phyloP scores from a whole-genome alignment of 2,113 vertebrate genomes.

The Colinus virginianus region DNA sequence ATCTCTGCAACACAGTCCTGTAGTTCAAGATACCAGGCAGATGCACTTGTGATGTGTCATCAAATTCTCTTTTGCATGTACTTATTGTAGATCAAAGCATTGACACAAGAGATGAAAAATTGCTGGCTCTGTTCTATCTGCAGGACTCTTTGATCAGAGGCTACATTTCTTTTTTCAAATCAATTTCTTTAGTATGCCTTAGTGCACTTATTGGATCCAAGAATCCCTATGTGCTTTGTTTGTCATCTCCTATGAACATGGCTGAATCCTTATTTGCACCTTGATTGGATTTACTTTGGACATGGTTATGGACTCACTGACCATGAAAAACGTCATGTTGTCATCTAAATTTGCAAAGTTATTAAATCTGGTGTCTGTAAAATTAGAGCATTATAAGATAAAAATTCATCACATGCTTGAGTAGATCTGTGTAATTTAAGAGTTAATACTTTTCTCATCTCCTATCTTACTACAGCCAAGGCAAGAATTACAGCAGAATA shows the following conservation, averaged over 20 bases:
- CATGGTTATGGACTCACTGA: background rate
- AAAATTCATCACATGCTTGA: background rate
- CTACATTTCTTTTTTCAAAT: background rate
- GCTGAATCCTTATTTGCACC: background rate
- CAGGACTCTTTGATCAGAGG: constrained; percentile 52
- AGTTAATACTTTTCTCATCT: background rate
- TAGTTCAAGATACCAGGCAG: constrained; percentile 46
- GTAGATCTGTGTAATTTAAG: background rate
- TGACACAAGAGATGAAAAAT: constrained; percentile 44
- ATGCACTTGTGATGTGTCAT: constrained; percentile 63
- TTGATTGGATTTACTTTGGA: constrained; percentile 13
- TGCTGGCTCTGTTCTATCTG: constrained; percentile 23
- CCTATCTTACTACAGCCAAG: background rate
- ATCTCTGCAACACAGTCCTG: constrained; percentile 25
- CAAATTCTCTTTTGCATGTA: constrained; percentile 56
- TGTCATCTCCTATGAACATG: background rate
- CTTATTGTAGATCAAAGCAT: constrained; percentile 69
- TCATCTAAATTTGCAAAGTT: background rate
- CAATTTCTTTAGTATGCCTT: constrained; percentile 50
- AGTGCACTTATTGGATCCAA: background rate
- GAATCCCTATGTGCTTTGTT: background rate
- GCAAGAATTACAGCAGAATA: background rate
- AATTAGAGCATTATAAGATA: background rate
- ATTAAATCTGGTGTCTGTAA: background rate
- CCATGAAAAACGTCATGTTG: background rate